Evolutionary conservation across 2,113 vertebrate genomes (phyloP).

Genomic region (Spheniscus mendiculus): DNA sequence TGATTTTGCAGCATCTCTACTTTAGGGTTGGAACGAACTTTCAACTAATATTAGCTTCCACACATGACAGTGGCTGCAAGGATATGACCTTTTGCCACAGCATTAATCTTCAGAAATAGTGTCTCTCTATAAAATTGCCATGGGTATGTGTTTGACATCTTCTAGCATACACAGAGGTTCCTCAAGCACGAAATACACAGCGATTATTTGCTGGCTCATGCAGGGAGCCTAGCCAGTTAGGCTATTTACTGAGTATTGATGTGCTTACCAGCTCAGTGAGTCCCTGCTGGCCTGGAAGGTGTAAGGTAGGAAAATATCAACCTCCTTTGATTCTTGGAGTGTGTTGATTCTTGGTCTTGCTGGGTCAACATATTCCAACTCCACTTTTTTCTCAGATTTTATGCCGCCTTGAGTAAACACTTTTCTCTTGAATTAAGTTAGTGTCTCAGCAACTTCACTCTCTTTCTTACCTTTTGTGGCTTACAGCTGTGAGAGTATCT

Average conservation of each 20-base stretch:
- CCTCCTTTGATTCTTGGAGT: not conserved
- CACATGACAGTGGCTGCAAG: not conserved
- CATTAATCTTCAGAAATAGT: not conserved
- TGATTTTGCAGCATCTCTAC: not conserved
- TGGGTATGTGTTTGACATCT: not conserved
- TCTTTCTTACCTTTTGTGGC: not conserved
- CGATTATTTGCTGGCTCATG: not conserved
- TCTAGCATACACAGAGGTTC: not conserved
- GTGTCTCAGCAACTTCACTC: not conserved
- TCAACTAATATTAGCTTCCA: not conserved
- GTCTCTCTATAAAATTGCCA: not conserved
- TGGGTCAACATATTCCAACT: not conserved
- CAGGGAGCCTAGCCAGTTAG: not conserved
- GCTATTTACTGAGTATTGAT: not conserved
- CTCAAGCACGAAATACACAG: not conserved
- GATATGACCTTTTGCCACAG: not conserved
- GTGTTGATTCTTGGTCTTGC: not conserved
- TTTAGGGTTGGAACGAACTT: not conserved
- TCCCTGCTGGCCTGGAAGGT: not conserved
- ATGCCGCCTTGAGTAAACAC: not conserved
- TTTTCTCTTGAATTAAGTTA: not conserved
- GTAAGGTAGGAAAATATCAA: not conserved
- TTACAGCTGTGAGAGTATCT: not conserved
- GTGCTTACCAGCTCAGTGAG: not conserved
- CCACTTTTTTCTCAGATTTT: not conserved